Conservation (phyloP, 64 coral and sea anemone genomes). For the Actinia tenebrosa region DNA sequence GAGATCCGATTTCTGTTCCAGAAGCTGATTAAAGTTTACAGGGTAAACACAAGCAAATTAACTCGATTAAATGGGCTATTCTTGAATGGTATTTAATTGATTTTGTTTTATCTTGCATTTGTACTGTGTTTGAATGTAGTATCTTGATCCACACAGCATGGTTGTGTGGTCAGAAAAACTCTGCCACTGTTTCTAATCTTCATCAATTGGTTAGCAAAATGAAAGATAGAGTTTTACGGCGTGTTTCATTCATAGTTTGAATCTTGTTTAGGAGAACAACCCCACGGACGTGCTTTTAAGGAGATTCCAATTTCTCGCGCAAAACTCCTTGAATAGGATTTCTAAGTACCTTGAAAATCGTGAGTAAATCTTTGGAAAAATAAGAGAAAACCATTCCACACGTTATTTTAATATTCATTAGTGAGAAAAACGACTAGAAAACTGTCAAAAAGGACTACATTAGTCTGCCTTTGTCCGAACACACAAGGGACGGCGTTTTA, state of each 20-base stretch:
- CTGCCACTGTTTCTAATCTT: slow-evolving; percentile 4
- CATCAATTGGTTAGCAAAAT: neutral
- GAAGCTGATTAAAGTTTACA: slow-evolving; percentile 6
- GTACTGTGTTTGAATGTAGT: neutral
- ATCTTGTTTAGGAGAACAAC: neutral
- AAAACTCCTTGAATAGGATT: neutral
- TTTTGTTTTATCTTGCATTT: neutral
- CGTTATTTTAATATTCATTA: slow-evolving; percentile 16
- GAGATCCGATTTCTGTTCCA: slow-evolving; percentile 13
- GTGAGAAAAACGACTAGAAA: neutral
- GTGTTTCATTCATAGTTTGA: slow-evolving; percentile 3
- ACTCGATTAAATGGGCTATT: slow-evolving; percentile 13
- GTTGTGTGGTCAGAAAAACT: neutral
- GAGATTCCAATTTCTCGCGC: neutral
- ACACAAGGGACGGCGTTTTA: neutral
- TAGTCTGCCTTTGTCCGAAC: neutral
- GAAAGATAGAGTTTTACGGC: neutral
- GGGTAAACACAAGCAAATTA: neutral
- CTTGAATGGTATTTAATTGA: neutral
- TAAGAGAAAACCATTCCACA: neutral
- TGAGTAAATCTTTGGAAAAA: neutral
- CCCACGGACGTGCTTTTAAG: neutral
- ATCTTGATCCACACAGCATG: slow-evolving; percentile 2
- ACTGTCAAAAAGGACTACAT: neutral
- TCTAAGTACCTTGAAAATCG: neutral